Conservation (phyloP, 2,113 vertebrate genomes). For the Lepus americanus region DNA sequence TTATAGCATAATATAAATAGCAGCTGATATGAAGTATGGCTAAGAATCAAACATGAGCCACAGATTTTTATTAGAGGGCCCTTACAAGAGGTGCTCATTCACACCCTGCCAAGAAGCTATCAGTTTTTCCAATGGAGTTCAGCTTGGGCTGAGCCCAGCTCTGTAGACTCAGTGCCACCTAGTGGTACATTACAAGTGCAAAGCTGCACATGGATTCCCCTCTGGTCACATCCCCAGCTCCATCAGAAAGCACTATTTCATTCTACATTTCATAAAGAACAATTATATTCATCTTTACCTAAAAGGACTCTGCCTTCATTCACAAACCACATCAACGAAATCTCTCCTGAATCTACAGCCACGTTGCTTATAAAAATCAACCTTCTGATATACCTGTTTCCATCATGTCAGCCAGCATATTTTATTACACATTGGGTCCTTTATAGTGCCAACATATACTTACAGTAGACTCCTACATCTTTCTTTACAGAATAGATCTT, state of each 20-base stretch:
- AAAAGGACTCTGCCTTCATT: neutral
- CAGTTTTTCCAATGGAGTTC: neutral
- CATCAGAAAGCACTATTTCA: neutral
- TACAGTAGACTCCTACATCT: neutral
- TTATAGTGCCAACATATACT: accelerated
- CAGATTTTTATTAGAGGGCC: neutral
- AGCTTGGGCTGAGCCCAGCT: neutral
- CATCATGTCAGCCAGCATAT: neutral
- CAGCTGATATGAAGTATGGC: neutral
- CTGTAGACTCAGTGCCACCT: slow-evolving; percentile 67
- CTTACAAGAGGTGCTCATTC: neutral
- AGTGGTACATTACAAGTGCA: slow-evolving; percentile 35
- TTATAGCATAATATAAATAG: neutral
- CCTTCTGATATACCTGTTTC: slow-evolving; percentile 11
- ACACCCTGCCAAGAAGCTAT: neutral
- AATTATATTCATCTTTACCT: neutral
- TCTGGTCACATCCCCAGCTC: neutral
- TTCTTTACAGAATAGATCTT: neutral
- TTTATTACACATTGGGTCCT: neutral
- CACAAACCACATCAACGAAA: neutral
- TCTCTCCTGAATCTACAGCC: neutral
- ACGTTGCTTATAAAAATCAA: neutral
- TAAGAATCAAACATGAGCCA: neutral
- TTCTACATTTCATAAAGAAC: neutral
- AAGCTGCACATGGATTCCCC: neutral